Evolutionary conservation across 2,888 invertebrate species (phyloP), one percentile per base, ranked within the genome.

Genomic region (Melinaea marsaeus): DNA sequence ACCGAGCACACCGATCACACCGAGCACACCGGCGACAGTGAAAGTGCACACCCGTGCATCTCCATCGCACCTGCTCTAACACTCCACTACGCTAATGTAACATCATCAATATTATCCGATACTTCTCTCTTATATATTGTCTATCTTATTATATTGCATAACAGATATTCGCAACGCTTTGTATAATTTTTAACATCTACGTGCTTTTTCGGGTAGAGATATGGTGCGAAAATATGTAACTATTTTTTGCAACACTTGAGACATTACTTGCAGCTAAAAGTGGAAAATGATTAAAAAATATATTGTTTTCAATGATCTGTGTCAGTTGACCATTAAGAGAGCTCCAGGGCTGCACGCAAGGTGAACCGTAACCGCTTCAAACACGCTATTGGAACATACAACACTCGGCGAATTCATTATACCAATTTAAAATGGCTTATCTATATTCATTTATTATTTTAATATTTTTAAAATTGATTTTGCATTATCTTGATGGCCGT

Each of bases 41-140:
- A 90, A 90, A 90, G 90, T 88, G 83, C 81, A 79, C 79, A 79
- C 82, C 78, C 79, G 75, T 75, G 84, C 86, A 88, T 85, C 82
- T 75, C 69, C 67, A 66, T 66, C 61, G 62, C 65, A 64, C 62
- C 71, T 79, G 74, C 76, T 74, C 76, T 79, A 74, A 69, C 60
- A 58, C 66, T 67, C 57, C 61, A 63, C 64, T 60, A 62, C 65
- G 62, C 70, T 64, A 71, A 68, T 62, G 61, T 55, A 57, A 61
- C 55, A 64, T 45, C 45, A 51, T 47, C 60, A 55, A 61, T 65
- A 58, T 66, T 68, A 72, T 67, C 63, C 69, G 68, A 69, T 63
- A 71, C 67, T 66, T 72, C 64, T 68, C 63, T 62, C 32, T 5
- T 51, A 51, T 32, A 32, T 5, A 32, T 51, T 32, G 32, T 51